Evolutionary conservation across 2,113 vertebrate genomes (phyloP), one percentile per base, ranked within the genome.

Genomic region (Rhagologus leucostigma): DNA sequence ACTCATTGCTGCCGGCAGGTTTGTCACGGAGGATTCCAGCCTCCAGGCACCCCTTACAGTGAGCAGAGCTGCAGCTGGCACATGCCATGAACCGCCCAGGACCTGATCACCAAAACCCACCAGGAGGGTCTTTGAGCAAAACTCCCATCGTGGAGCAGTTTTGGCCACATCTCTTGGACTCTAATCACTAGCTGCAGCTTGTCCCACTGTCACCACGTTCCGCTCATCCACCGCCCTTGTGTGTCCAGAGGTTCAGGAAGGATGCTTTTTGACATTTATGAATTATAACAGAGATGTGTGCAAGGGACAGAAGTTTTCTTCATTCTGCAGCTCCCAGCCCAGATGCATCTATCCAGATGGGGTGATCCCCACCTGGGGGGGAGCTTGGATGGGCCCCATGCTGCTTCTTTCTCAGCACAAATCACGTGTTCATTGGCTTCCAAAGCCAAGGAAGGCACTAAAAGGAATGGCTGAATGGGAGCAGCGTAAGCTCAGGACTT

Each of bases 311-410:
- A 81, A 4, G 32, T 75, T 85, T n/a, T 88, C 16, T 57, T 62
- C 35, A 20, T 89, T 42, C 50, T 12, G 1, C 6, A 1, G 23
- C 65, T 87, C 22, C 22, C 41, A 64, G 56, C 37, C 26, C 44
- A 1, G 6, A 6, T 67, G 22, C 30, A 68, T 42, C 26, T 50
- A 4, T 49, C 27, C 21, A 16, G 33, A 37, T 30, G 59, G 37
- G 22, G 12, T 37, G 27, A 39, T 83, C 53, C 21, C n/a, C n/a
- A 16, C 8, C 1, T 0, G 0, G 5, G 5, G 5, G 9, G 3
- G 12, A 57, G 27, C 32, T 77, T 69, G 32, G 56, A 37, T 1
- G 2, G 53, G 26, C 17, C 63, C 73, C 15, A 2, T 17, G 26
- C 41, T 3, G 1, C 41, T 69, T 87, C 46, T 56, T 3, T 3